Evolutionary conservation across 2,113 vertebrate species (phyloP).

Genomic region (Bubalus kerabau): DNA sequence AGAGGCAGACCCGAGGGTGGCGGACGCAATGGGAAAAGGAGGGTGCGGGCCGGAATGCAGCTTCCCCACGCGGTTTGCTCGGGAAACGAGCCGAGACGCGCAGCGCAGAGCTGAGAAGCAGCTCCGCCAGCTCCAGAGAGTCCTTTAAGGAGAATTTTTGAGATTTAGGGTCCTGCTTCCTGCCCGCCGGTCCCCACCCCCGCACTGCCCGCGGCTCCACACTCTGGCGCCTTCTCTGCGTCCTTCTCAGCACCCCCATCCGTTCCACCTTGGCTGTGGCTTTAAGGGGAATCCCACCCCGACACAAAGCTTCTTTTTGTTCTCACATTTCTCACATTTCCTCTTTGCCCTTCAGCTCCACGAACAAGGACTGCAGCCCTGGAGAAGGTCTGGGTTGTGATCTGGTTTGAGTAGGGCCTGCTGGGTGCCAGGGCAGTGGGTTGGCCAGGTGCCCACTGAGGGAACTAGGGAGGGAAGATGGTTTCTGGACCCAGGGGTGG

Average conservation of each 20-base stretch:
- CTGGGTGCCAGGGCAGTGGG: neutral
- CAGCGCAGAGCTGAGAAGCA: neutral
- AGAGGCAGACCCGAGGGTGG: neutral
- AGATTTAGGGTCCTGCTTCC: neutral
- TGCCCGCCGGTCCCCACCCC: fast-evolving
- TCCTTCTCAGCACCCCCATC: neutral
- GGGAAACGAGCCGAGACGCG: neutral
- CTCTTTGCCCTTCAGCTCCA: neutral
- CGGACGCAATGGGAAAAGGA: neutral
- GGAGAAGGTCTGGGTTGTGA: neutral
- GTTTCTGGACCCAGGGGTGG: neutral
- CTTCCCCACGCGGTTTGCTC: neutral
- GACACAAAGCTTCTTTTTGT: neutral
- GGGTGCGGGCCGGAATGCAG: neutral
- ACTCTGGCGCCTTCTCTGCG: neutral
- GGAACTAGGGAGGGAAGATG: neutral
- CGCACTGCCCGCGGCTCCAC: neutral
- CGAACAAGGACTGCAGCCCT: neutral
- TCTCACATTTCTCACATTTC: neutral
- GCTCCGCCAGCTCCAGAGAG: neutral
- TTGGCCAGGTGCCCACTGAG: neutral
- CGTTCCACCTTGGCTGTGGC: neutral
- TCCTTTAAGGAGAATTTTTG: neutral
- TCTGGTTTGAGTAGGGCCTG: neutral
- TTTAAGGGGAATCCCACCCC: neutral